A percentile compares a stretch with the other conserved stretches of the same genome.
Evolutionary conservation across 2,113 vertebrate genomes (phyloP).

Genomic region (Sisor rabdophorus): DNA sequence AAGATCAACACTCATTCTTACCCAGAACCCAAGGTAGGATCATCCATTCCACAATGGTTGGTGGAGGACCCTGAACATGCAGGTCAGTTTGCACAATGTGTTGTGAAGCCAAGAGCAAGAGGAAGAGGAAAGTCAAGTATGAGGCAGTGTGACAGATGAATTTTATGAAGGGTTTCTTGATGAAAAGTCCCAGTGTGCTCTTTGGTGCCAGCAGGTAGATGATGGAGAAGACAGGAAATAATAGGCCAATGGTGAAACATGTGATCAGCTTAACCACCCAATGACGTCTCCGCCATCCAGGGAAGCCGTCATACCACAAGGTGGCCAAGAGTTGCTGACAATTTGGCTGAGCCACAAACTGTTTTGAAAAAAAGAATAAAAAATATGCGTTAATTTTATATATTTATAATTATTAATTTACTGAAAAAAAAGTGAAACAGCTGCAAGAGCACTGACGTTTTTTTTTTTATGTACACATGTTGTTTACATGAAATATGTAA

Average conservation of each 20-base stretch:
- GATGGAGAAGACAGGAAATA: constrained; percentile 81
- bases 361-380: constrained; percentile 6
- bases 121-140: constrained; percentile 86
- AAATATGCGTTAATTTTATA: neutral
- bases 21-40: constrained; percentile 87
- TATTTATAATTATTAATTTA: neutral
- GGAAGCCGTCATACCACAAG: constrained; percentile 95
- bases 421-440: neutral
- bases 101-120: constrained; percentile 66
- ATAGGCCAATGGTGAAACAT: constrained; percentile 86
- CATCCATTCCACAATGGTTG: constrained; percentile 87
- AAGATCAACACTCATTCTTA: constrained; percentile 51
- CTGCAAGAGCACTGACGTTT: neutral
- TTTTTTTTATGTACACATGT: neutral
- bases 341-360: constrained; percentile 98
- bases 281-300: constrained; percentile 92
- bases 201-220: constrained; percentile 83
- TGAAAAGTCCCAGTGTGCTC: constrained; percentile 84
- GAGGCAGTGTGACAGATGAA: constrained; percentile 90
- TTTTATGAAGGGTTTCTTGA: constrained; percentile 91
- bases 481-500: no score
- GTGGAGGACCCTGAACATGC: constrained; percentile 83
- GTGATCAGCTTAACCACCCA: constrained; percentile 94
- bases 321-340: constrained; percentile 96
- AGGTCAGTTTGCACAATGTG: constrained; percentile 84